Percentiles rank a stretch among this genome's conserved stretches.
Conservation (phyloP, 2,888 invertebrate species). For the Drosophila pegasa region DNA sequence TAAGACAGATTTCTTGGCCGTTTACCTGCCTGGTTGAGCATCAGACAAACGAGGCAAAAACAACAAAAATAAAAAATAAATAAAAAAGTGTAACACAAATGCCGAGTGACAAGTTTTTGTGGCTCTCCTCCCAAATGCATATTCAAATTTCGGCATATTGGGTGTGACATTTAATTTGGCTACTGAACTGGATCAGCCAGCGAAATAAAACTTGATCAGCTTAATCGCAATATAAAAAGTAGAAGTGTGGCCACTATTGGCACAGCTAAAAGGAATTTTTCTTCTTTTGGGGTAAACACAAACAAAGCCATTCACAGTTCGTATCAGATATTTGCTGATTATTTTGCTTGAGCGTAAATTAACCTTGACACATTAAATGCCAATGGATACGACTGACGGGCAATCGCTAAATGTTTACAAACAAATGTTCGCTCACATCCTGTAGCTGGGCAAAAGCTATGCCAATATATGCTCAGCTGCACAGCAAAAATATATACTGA, state of each 20-base stretch:
- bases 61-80: conserved; percentile 1
- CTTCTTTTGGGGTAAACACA: conserved; percentile 15
- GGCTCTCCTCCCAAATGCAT: conserved; percentile 54
- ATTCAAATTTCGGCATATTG: conserved; percentile 58
- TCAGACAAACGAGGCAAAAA: conserved; percentile 27
- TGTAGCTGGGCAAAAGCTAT: background rate
- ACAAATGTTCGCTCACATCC: conserved; percentile 26
- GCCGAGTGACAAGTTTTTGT: conserved; percentile 68
- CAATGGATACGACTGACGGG: conserved; percentile 38
- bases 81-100: conserved; percentile 61
- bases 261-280: conserved; percentile 13
- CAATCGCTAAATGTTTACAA: conserved; percentile 43
- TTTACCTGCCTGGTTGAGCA: conserved; percentile 64
- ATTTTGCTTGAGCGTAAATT: conserved; percentile 56
- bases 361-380: conserved; percentile 68
- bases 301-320: conserved; percentile 37
- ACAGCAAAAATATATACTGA: background rate
- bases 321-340: conserved; percentile 39
- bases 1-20: conserved; percentile 61
- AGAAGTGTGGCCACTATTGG: conserved; percentile 27
- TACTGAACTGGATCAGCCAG: conserved; percentile 47
- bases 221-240: conserved; percentile 7
- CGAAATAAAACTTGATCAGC: conserved; percentile 4
- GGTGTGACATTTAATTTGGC: conserved; percentile 66
- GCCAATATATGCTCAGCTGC: conserved; percentile 1